Evolutionary conservation across 2,797 vertebrate species (phyloP), one percentile per base, ranked within the genome.

Genomic region (Chelon labrosus): DNA sequence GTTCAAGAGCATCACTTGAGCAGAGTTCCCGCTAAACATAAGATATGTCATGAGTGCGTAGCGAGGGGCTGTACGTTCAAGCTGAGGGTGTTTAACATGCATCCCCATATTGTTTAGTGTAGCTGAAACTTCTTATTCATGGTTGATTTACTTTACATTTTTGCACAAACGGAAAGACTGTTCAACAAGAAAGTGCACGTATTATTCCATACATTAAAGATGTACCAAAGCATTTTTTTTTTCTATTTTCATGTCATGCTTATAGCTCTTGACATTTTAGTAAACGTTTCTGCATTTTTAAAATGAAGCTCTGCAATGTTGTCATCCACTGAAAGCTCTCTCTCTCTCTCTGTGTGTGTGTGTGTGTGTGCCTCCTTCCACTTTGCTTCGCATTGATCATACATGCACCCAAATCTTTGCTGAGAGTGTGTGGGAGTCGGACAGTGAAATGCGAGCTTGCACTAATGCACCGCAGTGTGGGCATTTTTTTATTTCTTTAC

Each of bases 361-460:
- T 16, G 11, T 16, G n/a, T 1, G 7, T 7, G 8, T 46, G 7
- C 17, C 17, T 3, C n/a, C n/a, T 19, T 47, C n/a, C n/a, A 47
- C n/a, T n/a, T 47, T n/a, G 46, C 17, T 19, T 47, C 51, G 27
- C 55, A 65, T 42, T 60, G 47, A 64, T 75, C 53, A 60, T 65
- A 75, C 56, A 65, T 47, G 68, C 66, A 61, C 35, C 54, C 47
- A 54, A 17, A 25, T 59, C 53, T 46, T 53, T 22, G 38, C 46
- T 70, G 77, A 75, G 38, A 37, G 14, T 50, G 67, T 55, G 74
- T 83, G 74, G 77, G 79, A 70, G 74, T 71, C 9, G 61, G 54
- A 49, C 70, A 53, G 52, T 55, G 20, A 71, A 55, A 64, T 75
- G 25, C 57, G 57, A 82, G 62, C 66, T 69, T 38, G 27, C 38